A percentile compares a stretch with the other conserved stretches of the same genome.
phyloP scores from a whole-genome alignment of 2,888 invertebrate species.

The Andrena flavipes region DNA sequence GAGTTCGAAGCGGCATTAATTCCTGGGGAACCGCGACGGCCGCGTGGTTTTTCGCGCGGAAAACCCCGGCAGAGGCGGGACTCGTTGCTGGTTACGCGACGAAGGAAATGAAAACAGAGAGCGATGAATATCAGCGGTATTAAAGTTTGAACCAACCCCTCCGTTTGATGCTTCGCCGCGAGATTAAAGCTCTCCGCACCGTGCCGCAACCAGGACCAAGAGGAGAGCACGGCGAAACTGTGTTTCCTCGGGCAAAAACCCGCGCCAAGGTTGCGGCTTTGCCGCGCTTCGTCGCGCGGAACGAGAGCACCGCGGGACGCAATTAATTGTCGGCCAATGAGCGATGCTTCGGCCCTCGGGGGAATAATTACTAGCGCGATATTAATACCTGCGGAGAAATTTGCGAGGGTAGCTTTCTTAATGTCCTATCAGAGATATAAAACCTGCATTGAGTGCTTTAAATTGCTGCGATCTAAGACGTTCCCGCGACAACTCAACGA shows the following conservation, averaged over 20 bases:
- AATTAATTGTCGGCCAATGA: constrained; percentile 5
- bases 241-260: constrained; percentile 15
- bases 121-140: constrained; percentile 48
- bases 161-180: constrained; percentile 28
- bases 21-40: constrained; percentile 65
- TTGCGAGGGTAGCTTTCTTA: no score
- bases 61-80: not conserved
- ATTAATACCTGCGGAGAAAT: no score
- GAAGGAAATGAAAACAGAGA: constrained; percentile 21
- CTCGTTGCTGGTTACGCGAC: constrained; percentile 26
- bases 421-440: no score
- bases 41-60: constrained; percentile 28
- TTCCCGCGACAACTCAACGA: not conserved
- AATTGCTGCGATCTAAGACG: no score
- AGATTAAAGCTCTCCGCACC: constrained; percentile 27
- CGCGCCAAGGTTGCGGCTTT: no score
- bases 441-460: no score
- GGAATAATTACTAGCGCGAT: no score
- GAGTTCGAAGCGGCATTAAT: constrained; percentile 79
- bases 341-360: not conserved
- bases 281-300: not conserved
- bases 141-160: constrained; percentile 38
- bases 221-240: constrained; percentile 6
- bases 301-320: not conserved
- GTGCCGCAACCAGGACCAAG: not conserved